Evolutionary conservation across 2,797 vertebrate species (phyloP).

Genomic region (Naso thynnoides): DNA sequence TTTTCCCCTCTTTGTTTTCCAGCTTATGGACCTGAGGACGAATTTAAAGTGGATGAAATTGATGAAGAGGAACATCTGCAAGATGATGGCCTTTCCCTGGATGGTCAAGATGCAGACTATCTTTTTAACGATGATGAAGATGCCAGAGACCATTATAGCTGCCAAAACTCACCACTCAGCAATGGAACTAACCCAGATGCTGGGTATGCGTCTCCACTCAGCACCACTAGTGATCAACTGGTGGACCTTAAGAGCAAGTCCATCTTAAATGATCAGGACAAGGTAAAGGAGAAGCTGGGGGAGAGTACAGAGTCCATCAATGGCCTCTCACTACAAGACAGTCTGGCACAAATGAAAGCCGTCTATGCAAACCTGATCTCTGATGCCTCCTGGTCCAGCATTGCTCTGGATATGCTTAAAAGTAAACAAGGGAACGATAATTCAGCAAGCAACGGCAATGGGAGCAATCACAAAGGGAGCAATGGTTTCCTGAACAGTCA

Average conservation of each 20-base stretch:
- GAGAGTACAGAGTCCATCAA: slow-evolving; percentile 85
- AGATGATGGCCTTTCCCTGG: slow-evolving; percentile 92
- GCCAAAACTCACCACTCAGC: slow-evolving; percentile 96
- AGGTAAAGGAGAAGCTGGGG: slow-evolving; percentile 81
- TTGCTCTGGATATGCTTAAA: slow-evolving; percentile 91
- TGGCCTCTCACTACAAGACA: slow-evolving; percentile 92
- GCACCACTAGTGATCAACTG: slow-evolving; percentile 94
- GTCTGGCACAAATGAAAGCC: slow-evolving; percentile 97
- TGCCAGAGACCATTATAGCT: slow-evolving; percentile 91
- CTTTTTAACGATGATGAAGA: slow-evolving; percentile 91
- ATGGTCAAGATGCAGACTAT: slow-evolving; percentile 92
- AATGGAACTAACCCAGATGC: slow-evolving; percentile 96
- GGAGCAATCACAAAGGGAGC: slow-evolving; percentile 86
- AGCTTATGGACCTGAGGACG: slow-evolving; percentile 98
- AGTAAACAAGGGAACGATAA: slow-evolving; percentile 88
- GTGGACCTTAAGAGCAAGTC: slow-evolving; percentile 91
- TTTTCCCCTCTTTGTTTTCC: slow-evolving; percentile 73
- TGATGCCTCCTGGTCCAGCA: slow-evolving; percentile 95
- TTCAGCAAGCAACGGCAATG: slow-evolving; percentile 82
- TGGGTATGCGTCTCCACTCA: slow-evolving; percentile 96
- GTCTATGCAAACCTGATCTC: slow-evolving; percentile 98
- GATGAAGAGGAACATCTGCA: slow-evolving; percentile 92
- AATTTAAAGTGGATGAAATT: slow-evolving; percentile 91
- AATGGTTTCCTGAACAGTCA: slow-evolving; percentile 79
- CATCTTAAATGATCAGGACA: slow-evolving; percentile 90